A percentile compares a stretch with the other conserved stretches of the same genome.
phyloP scores from a whole-genome alignment of 2,888 invertebrate species.

The Atethmia centrago region DNA sequence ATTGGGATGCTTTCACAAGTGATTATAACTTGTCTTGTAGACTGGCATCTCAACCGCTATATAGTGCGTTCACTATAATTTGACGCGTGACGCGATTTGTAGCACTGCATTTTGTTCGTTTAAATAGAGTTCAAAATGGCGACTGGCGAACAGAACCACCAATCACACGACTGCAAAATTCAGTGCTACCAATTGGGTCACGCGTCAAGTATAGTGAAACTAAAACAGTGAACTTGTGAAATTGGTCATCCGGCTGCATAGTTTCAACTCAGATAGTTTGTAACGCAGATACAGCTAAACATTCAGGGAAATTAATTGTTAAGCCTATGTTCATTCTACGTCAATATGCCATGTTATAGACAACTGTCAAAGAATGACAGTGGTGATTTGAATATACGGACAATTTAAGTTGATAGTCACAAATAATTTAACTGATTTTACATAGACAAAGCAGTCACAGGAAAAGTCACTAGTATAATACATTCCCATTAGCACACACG shows the following conservation, averaged over 20 bases:
- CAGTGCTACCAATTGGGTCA: no score
- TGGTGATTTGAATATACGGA: background rate
- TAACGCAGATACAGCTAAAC: background rate
- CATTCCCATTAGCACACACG: conserved; percentile 32
- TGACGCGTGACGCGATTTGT: no score
- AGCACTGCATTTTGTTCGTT: no score
- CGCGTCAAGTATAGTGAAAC: background rate
- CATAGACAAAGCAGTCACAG: background rate
- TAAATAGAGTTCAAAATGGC: no score
- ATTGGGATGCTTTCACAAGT: background rate
- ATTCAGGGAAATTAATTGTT: no score
- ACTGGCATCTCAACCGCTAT: background rate
- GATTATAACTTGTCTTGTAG: background rate
- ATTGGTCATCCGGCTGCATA: background rate
- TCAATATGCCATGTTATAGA: no score
- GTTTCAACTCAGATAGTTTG: background rate
- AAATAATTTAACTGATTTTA: background rate
- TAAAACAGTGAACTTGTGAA: background rate
- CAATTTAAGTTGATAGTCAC: background rate
- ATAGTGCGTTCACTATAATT: no score
- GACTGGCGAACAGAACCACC: no score
- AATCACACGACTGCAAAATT: no score
- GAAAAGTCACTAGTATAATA: conserved; percentile 15
- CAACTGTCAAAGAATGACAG: no score
- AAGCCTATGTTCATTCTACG: background rate